Conservation (phyloP, 2,888 invertebrate species). For the Cryptosula pallasiana region DNA sequence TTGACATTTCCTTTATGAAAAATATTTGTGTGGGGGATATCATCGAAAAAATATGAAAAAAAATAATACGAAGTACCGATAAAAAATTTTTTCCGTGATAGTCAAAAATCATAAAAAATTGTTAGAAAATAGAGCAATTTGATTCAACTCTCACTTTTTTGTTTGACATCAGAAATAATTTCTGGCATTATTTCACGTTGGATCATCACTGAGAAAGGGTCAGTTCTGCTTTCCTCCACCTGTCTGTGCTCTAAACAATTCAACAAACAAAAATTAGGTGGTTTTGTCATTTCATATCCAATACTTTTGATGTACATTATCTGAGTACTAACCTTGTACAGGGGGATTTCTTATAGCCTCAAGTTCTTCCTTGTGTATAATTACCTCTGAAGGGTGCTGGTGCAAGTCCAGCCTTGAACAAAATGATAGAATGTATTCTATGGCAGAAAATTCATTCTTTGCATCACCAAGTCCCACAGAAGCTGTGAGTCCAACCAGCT, state of each 20-base stretch:
- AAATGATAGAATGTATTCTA: background rate
- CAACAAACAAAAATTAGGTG: too few species aligned
- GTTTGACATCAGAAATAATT: background rate
- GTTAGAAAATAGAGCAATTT: background rate
- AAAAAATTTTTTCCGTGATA: too few species aligned
- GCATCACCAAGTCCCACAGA: background rate
- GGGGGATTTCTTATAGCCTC: conserved; percentile 20
- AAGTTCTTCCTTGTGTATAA: background rate
- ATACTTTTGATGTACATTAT: too few species aligned
- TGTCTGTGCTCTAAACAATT: background rate
- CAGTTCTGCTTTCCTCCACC: background rate
- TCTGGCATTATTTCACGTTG: background rate
- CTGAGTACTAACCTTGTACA: background rate
- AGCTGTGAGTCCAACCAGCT: conserved; percentile 14
- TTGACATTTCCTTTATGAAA: too few species aligned
- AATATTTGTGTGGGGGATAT: too few species aligned
- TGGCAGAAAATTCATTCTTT: background rate
- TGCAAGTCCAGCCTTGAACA: background rate
- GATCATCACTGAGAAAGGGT: conserved; percentile 3
- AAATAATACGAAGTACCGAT: too few species aligned
- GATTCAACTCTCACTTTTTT: background rate
- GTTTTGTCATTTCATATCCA: too few species aligned
- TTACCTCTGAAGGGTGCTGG: background rate
- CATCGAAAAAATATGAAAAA: too few species aligned
- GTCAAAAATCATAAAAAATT: too few species aligned